phyloP scores from a whole-genome alignment of 2,797 vertebrate genomes.

The Microctenopoma steveboyesi region DNA sequence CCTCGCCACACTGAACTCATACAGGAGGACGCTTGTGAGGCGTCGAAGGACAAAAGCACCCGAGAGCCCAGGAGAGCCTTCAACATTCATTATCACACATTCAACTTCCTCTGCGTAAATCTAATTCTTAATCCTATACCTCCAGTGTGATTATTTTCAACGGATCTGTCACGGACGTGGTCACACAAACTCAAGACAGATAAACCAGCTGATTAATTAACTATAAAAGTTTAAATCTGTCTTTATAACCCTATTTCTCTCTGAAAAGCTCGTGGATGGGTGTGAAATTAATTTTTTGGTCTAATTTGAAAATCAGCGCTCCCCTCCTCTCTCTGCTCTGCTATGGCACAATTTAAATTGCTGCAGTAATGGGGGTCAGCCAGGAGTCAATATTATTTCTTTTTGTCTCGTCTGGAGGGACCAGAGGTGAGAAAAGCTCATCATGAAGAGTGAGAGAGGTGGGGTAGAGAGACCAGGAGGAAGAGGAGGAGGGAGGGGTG shows the following conservation, averaged over 20 bases:
- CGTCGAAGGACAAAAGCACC: slow-evolving; percentile 61
- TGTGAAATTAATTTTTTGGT: slow-evolving; percentile 85
- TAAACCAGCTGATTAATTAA: slow-evolving; percentile 86
- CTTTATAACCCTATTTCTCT: slow-evolving; percentile 78
- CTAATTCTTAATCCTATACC: slow-evolving; percentile 75
- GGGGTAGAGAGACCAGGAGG: slow-evolving; percentile 58
- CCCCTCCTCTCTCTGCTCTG: slow-evolving; percentile 71
- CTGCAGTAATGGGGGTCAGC: slow-evolving; percentile 88
- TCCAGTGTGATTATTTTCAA: slow-evolving; percentile 77
- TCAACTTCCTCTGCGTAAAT: slow-evolving; percentile 68
- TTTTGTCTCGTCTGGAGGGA: slow-evolving; percentile 85
- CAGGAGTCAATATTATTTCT: slow-evolving; percentile 90
- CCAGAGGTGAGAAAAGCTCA: slow-evolving; percentile 89
- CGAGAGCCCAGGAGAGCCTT: slow-evolving; percentile 56
- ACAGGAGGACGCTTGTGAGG: slow-evolving; percentile 37
- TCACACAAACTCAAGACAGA: slow-evolving; percentile 73
- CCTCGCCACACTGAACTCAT: slow-evolving; percentile 34
- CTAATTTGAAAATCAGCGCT: slow-evolving; percentile 85
- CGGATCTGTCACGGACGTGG: slow-evolving; percentile 61
- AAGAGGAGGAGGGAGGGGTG: slow-evolving; percentile 34
- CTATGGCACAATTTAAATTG: slow-evolving; percentile 84
- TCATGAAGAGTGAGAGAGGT: slow-evolving; percentile 80
- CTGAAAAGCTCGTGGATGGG: slow-evolving; percentile 74
- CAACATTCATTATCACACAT: slow-evolving; percentile 71
- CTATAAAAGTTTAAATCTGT: slow-evolving; percentile 71